Evolutionary conservation across 2,888 invertebrate genomes (phyloP).

Genomic region (Drosophila melanosoma): DNA sequence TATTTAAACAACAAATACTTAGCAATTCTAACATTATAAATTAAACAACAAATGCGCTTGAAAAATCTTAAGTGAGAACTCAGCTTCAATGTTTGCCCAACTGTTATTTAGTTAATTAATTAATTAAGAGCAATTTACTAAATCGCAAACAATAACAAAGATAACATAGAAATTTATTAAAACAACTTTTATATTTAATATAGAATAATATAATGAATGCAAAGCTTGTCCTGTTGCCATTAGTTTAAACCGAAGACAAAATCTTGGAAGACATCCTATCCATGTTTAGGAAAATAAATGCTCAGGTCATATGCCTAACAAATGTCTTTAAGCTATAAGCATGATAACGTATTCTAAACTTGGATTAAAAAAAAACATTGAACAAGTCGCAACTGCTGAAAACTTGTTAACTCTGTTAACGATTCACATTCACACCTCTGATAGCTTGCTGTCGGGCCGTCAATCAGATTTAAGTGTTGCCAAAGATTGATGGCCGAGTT

Average conservation of each 20-base stretch:
- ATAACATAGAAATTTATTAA: not conserved
- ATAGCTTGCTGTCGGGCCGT: constrained; percentile 15
- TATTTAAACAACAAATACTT: constrained; percentile 1
- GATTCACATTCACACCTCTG: constrained; percentile 10
- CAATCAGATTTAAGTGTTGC: constrained; percentile 29
- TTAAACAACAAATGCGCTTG: not conserved
- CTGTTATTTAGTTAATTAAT: not conserved
- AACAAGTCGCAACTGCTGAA: not conserved
- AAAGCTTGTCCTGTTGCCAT: not conserved
- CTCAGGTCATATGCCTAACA: too few relatives aligned
- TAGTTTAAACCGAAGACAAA: not conserved
- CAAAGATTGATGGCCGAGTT: constrained; percentile 31
- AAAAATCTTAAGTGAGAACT: not conserved
- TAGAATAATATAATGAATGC: not conserved
- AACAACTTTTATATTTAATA: not conserved
- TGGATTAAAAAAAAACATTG: not conserved
- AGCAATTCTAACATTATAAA: not conserved
- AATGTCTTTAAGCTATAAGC: not conserved
- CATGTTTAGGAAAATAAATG: not conserved
- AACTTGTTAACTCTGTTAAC: not conserved
- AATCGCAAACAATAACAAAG: not conserved
- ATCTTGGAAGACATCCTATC: not conserved
- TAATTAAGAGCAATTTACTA: not conserved
- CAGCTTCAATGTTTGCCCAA: not conserved
- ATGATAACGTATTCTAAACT: not conserved